These are phyloP conservation scores for Heliconius melpomene DNA, from an alignment of 1,140 invertebrate species.

Conservation along the genomic window DNA sequence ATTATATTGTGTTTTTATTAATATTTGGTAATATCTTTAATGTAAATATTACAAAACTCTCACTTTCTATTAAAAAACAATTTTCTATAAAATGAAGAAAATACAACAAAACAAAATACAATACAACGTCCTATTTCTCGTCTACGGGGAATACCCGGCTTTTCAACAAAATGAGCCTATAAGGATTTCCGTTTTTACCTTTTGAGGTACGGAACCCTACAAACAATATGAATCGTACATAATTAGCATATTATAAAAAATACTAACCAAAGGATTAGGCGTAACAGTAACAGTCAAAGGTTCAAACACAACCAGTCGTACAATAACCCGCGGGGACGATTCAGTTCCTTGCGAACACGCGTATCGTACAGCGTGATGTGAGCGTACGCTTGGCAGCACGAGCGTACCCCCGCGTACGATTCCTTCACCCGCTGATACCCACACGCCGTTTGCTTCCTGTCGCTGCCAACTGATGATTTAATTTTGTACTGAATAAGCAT, in stretches of 20 bases:
- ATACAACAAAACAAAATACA: too few relatives aligned
- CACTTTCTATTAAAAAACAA: too few relatives aligned
- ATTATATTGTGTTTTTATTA: background rate
- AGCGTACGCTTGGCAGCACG: slow-evolving; percentile 53
- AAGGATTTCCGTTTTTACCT: too few relatives aligned
- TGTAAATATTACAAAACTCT: too few relatives aligned
- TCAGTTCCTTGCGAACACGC: slow-evolving; percentile 62
- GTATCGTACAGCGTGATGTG: slow-evolving; percentile 62
- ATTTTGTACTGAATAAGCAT: slow-evolving; percentile 23
- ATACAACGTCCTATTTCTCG: too few relatives aligned
- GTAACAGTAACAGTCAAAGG: slow-evolving; percentile 59
- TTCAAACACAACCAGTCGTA: slow-evolving; percentile 64
- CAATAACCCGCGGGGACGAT: slow-evolving; percentile 53
- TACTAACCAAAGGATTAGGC: slow-evolving; percentile 71
- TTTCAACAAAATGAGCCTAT: too few relatives aligned
- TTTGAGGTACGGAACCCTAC: background rate
- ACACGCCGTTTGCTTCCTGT: slow-evolving; percentile 64
- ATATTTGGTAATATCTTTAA: too few relatives aligned
- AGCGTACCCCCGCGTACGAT: slow-evolving; percentile 60
- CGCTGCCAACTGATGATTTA: slow-evolving; percentile 69
- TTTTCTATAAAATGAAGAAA: too few relatives aligned
- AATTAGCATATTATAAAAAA: background rate
- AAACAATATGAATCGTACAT: background rate
- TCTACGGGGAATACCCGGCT: too few relatives aligned
- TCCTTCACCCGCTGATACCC: slow-evolving; percentile 60